Evolutionary conservation across 2,888 invertebrate genomes (phyloP), one percentile per base, ranked within the genome.

Genomic region (Drosophila barbarae): DNA sequence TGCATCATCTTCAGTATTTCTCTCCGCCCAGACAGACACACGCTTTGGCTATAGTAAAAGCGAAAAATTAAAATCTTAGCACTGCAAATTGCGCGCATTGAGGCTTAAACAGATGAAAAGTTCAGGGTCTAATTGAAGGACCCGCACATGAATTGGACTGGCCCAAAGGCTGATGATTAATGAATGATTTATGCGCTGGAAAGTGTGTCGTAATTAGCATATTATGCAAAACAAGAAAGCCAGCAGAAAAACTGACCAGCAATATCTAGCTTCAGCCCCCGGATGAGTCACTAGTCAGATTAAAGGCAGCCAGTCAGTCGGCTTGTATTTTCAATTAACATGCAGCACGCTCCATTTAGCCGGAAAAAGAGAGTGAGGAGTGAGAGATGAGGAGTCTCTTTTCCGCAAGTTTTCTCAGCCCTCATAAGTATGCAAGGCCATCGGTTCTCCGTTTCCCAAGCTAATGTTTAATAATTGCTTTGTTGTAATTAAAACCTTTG

Each of bases 401-500:
- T n/a, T 26, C 41, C 4, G 5, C 1, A 28, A 10, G 23, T 46
- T 41, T 46, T 35, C 36, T 39, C 34, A 51, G 44, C 15, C 55
- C 79, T 71, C 50, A 74, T 74, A 72, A 81, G 78, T 76, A 77
- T 69, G 76, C 76, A 50, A 23, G 30, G 41, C 60, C 35, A 74
- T 47, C n/a, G n/a, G 30, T 26, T 38, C 35, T 71, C 71, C 66
- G 34, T 38, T 53, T 47, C 21, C 49, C 23, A 32, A 50, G 57
- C 63, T 70, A 67, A 76, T 68, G 70, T 60, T 69, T 70, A 72
- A 69, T 61, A 69, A 78, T 74, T 72, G 69, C 69, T 60, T 72
- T 71, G 77, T 76, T 72, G 77, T 81, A 84, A 76, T 79, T 81
- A 77, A 76, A 84, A 81, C 69, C 76, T 73, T 69, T 58, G 73